Percentiles rank a stretch among this genome's conserved stretches.
phyloP scores from a whole-genome alignment of 2,113 vertebrate genomes.

The Muscicapa adusta region DNA sequence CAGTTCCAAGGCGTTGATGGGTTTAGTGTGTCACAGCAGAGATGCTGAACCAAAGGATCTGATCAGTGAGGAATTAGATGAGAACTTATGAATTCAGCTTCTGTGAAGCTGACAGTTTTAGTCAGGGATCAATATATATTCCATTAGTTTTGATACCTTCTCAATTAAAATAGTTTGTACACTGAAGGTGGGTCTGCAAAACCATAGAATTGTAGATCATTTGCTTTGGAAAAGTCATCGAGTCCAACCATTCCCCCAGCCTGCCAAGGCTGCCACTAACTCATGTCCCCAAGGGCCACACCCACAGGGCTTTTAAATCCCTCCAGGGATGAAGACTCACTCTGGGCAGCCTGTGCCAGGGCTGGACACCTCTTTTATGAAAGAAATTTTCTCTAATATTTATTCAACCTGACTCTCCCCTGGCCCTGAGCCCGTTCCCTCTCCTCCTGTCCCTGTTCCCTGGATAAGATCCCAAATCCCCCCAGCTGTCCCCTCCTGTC shows the following conservation, averaged over 20 bases:
- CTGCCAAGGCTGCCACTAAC: too few species aligned
- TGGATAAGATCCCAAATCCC: background rate
- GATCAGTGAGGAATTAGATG: background rate
- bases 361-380: background rate
- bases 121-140: background rate
- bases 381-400: background rate
- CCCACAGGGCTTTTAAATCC: rapidly evolving
- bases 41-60: background rate
- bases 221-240: background rate
- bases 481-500: background rate
- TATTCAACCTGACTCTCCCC: rapidly evolving
- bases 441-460: background rate
- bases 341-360: background rate
- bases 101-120: background rate
- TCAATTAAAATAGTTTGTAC: background rate
- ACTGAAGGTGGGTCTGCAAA: background rate
- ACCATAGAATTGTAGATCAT: background rate
- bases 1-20: background rate
- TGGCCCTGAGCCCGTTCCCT: background rate
- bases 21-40: background rate
- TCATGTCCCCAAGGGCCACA: too few species aligned
- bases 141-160: background rate
- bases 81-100: background rate
- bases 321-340: background rate
- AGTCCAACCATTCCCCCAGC: background rate